Evolutionary conservation across 2,113 vertebrate species (phyloP).

Genomic region (Dasyurus viverrinus): DNA sequence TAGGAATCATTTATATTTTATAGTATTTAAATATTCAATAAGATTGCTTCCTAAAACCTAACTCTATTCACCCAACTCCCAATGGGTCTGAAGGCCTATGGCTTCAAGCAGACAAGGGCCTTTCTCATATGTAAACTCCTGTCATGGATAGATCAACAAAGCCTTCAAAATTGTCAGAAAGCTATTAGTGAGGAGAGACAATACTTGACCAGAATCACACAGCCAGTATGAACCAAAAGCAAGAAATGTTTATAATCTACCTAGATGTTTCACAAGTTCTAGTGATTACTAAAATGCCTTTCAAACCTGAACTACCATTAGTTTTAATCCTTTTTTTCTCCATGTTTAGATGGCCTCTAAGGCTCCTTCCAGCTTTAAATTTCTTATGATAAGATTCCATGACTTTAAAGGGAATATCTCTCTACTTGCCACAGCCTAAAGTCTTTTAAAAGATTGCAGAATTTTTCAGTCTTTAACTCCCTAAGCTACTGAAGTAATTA

Average conservation of each 20-base stretch:
- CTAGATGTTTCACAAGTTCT: background rate
- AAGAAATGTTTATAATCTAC: background rate
- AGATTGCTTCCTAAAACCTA: background rate
- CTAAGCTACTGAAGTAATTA: slow-evolving; percentile 47
- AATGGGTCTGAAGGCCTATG: background rate
- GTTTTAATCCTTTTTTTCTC: background rate
- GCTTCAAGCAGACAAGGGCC: background rate
- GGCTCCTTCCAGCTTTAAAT: background rate
- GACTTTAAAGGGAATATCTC: background rate
- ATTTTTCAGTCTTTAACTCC: slow-evolving; percentile 40
- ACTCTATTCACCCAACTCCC: background rate
- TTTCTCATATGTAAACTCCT: background rate
- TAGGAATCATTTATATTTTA: background rate
- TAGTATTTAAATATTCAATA: background rate
- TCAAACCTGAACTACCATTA: background rate
- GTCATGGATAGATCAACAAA: background rate
- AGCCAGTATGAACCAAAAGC: background rate
- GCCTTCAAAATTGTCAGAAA: background rate
- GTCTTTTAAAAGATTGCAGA: slow-evolving; percentile 40
- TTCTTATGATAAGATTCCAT: background rate
- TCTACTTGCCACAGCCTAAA: background rate
- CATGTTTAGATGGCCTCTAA: background rate
- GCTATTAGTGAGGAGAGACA: background rate
- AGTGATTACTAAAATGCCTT: background rate
- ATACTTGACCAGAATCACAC: background rate